Evolutionary conservation across 2,113 vertebrate species (phyloP).

Genomic region (Hippocampus zosterae): DNA sequence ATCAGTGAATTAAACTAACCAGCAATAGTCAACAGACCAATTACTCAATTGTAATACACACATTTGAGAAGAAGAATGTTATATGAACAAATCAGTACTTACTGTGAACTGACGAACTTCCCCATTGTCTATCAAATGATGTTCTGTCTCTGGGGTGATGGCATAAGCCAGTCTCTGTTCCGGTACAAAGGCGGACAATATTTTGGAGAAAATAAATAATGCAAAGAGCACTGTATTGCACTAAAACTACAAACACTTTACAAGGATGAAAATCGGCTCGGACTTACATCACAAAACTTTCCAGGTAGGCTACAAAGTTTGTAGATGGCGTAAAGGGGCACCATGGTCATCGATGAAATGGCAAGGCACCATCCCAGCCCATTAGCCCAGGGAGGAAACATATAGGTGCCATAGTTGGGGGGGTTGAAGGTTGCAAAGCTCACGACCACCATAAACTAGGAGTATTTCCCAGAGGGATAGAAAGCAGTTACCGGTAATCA

Average conservation of each 20-base stretch:
- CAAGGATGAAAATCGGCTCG: neutral
- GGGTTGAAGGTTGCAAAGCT: conserved; percentile 83
- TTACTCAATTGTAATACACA: neutral
- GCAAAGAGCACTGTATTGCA: neutral
- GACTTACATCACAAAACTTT: conserved; percentile 79
- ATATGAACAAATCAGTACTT: conserved; percentile 22
- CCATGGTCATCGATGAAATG: conserved; percentile 85
- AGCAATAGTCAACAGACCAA: neutral
- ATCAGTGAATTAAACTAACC: conserved; percentile 8
- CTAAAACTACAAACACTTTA: neutral
- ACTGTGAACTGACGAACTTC: conserved; percentile 87
- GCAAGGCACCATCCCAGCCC: conserved; percentile 82
- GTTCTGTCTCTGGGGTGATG: conserved; percentile 85
- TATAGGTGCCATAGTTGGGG: conserved; percentile 78
- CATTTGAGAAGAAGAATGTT: neutral
- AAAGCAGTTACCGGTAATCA: neutral
- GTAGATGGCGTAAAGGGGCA: conserved; percentile 85
- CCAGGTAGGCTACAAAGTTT: conserved; percentile 81
- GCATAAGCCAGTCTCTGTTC: conserved; percentile 82
- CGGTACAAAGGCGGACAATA: neutral
- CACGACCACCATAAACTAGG: conserved; percentile 83
- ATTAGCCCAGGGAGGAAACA: conserved; percentile 85
- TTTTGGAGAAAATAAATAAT: neutral
- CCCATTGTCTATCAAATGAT: conserved; percentile 78
- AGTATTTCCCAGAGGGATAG: neutral